phyloP scores from a whole-genome alignment of 2,797 vertebrate species.

The Aphelocoma californica region DNA sequence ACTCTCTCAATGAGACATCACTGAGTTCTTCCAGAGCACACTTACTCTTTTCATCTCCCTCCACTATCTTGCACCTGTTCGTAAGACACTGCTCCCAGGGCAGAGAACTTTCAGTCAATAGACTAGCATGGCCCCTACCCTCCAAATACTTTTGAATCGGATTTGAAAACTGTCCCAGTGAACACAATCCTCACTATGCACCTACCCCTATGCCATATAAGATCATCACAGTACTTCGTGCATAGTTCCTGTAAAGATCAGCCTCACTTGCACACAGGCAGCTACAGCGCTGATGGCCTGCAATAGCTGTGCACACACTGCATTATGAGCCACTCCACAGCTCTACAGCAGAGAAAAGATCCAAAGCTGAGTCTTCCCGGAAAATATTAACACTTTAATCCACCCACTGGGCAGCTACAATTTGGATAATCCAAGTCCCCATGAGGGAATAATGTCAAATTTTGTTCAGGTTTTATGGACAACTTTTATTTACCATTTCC shows the following conservation, averaged over 20 bases:
- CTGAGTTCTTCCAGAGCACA: not conserved
- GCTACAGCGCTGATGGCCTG: too few relatives aligned
- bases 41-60: not conserved
- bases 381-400: not conserved
- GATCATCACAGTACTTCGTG: not conserved
- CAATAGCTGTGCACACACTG: fast-evolving
- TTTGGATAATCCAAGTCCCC: not conserved
- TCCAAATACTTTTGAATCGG: not conserved
- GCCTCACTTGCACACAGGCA: not conserved
- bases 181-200: not conserved
- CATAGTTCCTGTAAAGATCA: not conserved
- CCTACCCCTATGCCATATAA: not conserved
- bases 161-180: not conserved
- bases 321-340: not conserved
- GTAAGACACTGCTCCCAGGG: not conserved
- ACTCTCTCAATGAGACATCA: not conserved
- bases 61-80: not conserved
- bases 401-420: not conserved
- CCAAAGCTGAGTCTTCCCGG: not conserved
- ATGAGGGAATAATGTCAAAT: not conserved
- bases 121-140: fast-evolving
- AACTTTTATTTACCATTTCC: not conserved
- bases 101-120: not conserved
- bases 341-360: not conserved
- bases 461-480: not conserved